Evolutionary conservation across 2,888 invertebrate species (phyloP).

Genomic region (Polia nebulosa): DNA sequence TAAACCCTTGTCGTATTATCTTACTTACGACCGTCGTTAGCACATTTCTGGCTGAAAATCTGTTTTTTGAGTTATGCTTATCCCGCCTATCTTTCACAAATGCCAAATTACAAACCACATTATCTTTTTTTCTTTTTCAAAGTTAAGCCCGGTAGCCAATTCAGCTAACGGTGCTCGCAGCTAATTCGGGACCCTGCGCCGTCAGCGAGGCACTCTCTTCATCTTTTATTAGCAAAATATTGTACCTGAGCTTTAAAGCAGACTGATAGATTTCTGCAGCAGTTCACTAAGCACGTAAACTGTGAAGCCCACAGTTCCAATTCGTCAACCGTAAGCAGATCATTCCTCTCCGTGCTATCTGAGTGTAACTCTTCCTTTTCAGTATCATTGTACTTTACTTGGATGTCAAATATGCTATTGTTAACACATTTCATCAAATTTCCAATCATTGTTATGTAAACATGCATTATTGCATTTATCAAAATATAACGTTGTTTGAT

Average conservation of each 20-base stretch:
- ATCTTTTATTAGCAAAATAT: too few relatives aligned
- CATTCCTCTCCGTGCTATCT: background rate
- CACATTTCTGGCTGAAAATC: too few relatives aligned
- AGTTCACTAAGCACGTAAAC: conserved; percentile 25
- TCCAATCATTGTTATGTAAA: conserved; percentile 10
- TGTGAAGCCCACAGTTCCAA: conserved; percentile 10
- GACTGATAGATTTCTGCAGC: conserved; percentile 20
- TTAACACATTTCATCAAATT: conserved; percentile 24
- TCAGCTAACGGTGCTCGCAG: too few relatives aligned
- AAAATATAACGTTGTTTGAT: conserved; percentile 14
- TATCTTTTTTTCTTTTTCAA: too few relatives aligned
- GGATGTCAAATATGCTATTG: background rate
- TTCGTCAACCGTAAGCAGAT: background rate
- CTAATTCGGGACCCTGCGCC: too few relatives aligned
- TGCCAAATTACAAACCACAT: too few relatives aligned
- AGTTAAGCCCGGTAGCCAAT: too few relatives aligned
- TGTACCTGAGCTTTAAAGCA: conserved; percentile 33
- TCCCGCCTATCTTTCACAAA: too few relatives aligned
- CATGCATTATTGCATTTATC: conserved; percentile 3
- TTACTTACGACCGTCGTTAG: too few relatives aligned
- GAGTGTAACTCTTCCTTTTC: background rate
- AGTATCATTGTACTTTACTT: background rate
- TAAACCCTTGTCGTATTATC: too few relatives aligned
- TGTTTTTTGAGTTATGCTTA: too few relatives aligned
- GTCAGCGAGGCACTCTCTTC: too few relatives aligned